Base-by-base conservation (phyloP, 2,113 vertebrate genomes). In the Pelvicachromis taeniatus region DNA sequence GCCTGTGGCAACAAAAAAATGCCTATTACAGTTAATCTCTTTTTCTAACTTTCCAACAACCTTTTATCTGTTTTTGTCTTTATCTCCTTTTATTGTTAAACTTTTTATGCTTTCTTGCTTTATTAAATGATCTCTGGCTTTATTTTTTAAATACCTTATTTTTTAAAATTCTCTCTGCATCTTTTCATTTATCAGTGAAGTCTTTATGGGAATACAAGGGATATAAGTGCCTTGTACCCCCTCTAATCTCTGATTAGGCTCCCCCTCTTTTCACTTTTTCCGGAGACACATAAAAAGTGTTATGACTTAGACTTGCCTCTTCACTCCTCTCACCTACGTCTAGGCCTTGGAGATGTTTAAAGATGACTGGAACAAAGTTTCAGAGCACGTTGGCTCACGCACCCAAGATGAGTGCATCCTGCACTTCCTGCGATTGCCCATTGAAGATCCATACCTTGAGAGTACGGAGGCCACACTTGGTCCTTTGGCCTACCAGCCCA, bases 331-430 rank as follows among this genome's bases (percentile, higher is more conserved):
- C 54, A 1, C 19, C 7, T 59, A 58, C 33, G 29, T 4, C 9
- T 89, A 99, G 98, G 99, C 98, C 0, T 93, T 99, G 88, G 99
- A 99, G 94, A 99, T 99, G 98, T 99, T 96, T 93, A 99, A 99
- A 90, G 98, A 99, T 3, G 98, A 99, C 94, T 99, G 99, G 99
- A 99, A 99, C 95, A 99, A 99, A 88, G 99, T 99, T 61, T 99
- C 98, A 0, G 99, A 99, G 95, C 99, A 99, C 0, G 97, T 99
- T 0, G 99, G 98, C 19, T 99, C 98, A 65, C 97, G 98, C 19
- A 99, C 99, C 4, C 99, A 99, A 81, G 98, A 99, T 4, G 98
- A 99, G 91, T 99, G 99, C 86, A 99, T 99, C 80, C 97, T 99
- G 11, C 98, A 99, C 84, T 99, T 99, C 83, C 92, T 99, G 88